Percentiles rank a stretch among this genome's conserved stretches.
Evolutionary conservation across 2,797 vertebrate genomes (phyloP).

Genomic region (Hafferia zeledoni): DNA sequence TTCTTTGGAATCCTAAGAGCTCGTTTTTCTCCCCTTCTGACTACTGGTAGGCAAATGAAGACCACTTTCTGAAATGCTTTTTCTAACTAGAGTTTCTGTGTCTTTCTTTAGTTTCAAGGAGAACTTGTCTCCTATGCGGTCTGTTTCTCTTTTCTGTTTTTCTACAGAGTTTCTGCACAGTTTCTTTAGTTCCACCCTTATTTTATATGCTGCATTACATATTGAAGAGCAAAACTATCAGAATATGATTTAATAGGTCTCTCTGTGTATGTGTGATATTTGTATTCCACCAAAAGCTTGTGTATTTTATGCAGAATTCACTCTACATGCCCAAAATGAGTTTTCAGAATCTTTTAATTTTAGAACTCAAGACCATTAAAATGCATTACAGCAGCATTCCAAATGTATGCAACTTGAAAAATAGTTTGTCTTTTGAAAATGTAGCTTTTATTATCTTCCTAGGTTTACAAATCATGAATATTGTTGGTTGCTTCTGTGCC

Average conservation of each 20-base stretch:
- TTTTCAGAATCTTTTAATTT: conserved; percentile 23
- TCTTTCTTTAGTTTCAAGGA: background rate
- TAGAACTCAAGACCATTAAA: background rate
- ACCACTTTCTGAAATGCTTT: background rate
- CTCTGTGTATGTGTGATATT: background rate
- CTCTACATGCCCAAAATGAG: conserved; percentile 6
- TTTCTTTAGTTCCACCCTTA: background rate
- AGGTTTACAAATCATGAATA: background rate
- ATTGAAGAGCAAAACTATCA: background rate
- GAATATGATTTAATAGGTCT: background rate
- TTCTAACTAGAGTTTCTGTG: background rate
- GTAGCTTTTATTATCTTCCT: background rate
- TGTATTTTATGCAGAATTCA: background rate
- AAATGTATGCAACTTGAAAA: background rate
- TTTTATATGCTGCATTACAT: background rate
- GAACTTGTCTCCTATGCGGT: background rate
- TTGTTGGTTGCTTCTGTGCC: background rate
- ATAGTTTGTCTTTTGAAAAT: background rate
- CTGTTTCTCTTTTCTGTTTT: background rate
- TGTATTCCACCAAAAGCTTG: background rate
- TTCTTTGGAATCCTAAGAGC: background rate
- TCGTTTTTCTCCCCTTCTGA: background rate
- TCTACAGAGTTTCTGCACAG: background rate
- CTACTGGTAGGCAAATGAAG: background rate
- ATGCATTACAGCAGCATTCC: background rate